Evolutionary conservation across 1,140 invertebrate genomes (phyloP), one percentile per base, ranked within the genome.

Genomic region (Drosophila tsacasi): DNA sequence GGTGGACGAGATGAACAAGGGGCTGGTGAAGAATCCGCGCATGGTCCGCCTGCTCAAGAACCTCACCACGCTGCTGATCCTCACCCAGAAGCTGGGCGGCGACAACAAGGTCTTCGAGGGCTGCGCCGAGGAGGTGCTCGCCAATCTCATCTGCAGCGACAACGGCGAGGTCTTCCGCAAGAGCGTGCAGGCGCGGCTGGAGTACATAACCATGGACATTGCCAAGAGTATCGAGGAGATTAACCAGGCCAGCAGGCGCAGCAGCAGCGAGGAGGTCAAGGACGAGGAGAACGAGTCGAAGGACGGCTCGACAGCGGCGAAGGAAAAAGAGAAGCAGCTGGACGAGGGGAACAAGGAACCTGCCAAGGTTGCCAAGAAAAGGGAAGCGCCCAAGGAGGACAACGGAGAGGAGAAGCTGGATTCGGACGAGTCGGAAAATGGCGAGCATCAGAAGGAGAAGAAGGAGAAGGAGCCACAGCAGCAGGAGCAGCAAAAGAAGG

Each of bases 71-170:
- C 93, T 99, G 32, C 96, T 99, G 95, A 94, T 99, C 44, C 98
- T 99, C 94, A 96, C 99, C 1, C 98, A 97, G 95, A 97, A 96
- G 93, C 94, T 99, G 68, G 97, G 97, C 12, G 97, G 98, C 93
- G 97, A 96, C 47, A 94, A 98, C 60, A 97, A 98, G 93, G 97
- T 99, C 32, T 94, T 99, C 15, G 97, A 98, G 94, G 98, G 98
- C 35, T 98, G 98, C 27, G 96, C 99, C 93, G 95, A 97, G 81
- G 96, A 98, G 87, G 97, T 99, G 39, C 97, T 97, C 93, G 95
- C 95, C 27, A 96, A 96, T 93, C 73, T 91, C 8, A 91, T 99
- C 25, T 95, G 95, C 89, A 95, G 95, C 12, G 94, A 95, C 47
- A 98, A 99, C 94, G 95, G 97, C 72, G 95, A 95, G 82, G 94